Evolutionary conservation across 2,888 invertebrate species (phyloP), one percentile per base, ranked within the genome.

Genomic region (Leistus spinibarbis): DNA sequence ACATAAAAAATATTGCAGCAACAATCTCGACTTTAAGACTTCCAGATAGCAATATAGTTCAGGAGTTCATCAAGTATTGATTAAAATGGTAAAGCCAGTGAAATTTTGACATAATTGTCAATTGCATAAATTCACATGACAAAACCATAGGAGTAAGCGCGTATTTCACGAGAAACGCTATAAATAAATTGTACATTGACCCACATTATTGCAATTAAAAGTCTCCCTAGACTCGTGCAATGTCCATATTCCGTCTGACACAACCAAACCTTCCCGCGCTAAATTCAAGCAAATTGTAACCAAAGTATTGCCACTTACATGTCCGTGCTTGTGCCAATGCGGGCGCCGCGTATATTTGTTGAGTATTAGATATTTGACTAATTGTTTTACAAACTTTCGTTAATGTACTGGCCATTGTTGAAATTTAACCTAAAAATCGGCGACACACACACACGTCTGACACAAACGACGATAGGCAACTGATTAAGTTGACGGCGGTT

Each of bases 371-470:
- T 67, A 82, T 77, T 76, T 83, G 82, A 27, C 78, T 80, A 67
- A 84, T 77, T 78, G 80, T 80, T 82, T 81, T 84, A 69, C 82
- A 82, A 79, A 85, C 81, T 81, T 85, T 86, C 40, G 85, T 84
- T 54, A 85, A 80, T 77, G 83, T 81, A 76, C 85, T 84, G 79
- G 85, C 85, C 86, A 86, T 81, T 71, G 77, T 77, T 73, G 19
- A 69, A 76, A 24, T 83, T 79, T 83, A 83, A 83, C 82, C 82
- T 82, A 79, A 81, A 80, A 64, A 19, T 27, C 16, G 40, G 7
- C 4, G 17, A 64, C 22, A n/a, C n/a, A n/a, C 27, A 72, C 62
- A 68, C 68, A 63, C 69, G 69, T 54, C 27, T 67, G 53, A 17
- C 57, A 64, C 19, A 67, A 66, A 57, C 69, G 57, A 66, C 71